Percentiles rank a stretch among this genome's conserved stretches.
Conservation (phyloP, 2,797 vertebrate genomes). For the Discoglossus pictus region DNA sequence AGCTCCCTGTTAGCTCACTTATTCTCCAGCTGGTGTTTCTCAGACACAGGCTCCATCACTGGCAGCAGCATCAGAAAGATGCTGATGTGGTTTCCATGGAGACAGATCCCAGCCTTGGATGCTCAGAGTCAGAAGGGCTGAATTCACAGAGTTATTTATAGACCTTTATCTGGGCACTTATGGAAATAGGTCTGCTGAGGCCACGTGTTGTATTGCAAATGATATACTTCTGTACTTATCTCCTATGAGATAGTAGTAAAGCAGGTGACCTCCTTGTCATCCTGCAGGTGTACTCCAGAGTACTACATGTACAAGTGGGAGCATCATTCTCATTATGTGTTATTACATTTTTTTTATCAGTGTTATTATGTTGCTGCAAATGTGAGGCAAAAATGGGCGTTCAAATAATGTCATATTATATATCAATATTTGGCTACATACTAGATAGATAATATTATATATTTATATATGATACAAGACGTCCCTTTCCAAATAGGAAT, state of each 20-base stretch:
- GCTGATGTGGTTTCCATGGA: conserved; percentile 68
- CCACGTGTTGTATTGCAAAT: conserved; percentile 22
- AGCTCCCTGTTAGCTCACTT: conserved; percentile 28
- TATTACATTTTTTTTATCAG: too few relatives aligned
- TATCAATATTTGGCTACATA: too few relatives aligned
- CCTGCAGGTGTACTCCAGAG: too few relatives aligned
- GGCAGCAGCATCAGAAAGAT: conserved; percentile 34
- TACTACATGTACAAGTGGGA: too few relatives aligned
- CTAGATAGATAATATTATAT: too few relatives aligned
- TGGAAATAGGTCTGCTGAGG: conserved; percentile 63
- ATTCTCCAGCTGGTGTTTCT: conserved; percentile 38
- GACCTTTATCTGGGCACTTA: conserved; percentile 68
- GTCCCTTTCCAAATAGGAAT: too few relatives aligned
- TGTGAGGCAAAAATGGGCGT: too few relatives aligned
- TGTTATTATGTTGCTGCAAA: too few relatives aligned
- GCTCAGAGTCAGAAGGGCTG: conserved; percentile 70
- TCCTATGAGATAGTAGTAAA: conserved; percentile 8
- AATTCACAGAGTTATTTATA: conserved; percentile 74
- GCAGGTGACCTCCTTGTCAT: too few relatives aligned
- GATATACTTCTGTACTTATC: conserved; percentile 3
- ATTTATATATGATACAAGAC: too few relatives aligned
- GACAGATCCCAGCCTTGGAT: conserved; percentile 66
- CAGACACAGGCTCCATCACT: conserved; percentile 2
- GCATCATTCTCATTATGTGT: too few relatives aligned
- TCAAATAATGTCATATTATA: too few relatives aligned